These are phyloP conservation scores for Zaprionus capensis DNA, from an alignment of 1,140 invertebrate genomes.

Conservation along the genomic window DNA sequence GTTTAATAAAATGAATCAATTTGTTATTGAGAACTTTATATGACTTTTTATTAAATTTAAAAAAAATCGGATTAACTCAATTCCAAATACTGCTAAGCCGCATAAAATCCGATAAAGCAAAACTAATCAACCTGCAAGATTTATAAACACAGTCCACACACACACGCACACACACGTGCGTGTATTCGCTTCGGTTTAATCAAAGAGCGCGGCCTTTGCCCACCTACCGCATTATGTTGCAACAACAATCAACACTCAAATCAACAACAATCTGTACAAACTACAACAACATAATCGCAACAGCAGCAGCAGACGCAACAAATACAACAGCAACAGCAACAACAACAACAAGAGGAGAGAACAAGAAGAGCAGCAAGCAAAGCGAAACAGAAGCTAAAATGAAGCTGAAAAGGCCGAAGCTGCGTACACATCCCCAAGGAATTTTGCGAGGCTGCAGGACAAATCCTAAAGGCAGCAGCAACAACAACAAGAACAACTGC, in stretches of 20 bases:
- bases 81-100: background rate
- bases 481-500: constrained; percentile 18
- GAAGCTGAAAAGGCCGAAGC: constrained; percentile 21
- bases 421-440: constrained; percentile 78
- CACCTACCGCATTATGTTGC: constrained; percentile 59
- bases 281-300: constrained; percentile 76
- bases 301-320: background rate
- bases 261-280: constrained; percentile 80
- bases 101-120: background rate
- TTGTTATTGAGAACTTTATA: background rate
- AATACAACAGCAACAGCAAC: constrained; percentile 53
- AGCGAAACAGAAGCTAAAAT: constrained; percentile 37
- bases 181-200: constrained; percentile 30
- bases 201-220: constrained; percentile 41
- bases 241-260: constrained; percentile 78
- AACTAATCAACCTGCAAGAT: background rate
- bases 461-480: constrained; percentile 48
- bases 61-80: background rate
- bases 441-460: constrained; percentile 59
- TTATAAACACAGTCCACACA: constrained; percentile 2
- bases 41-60: background rate
- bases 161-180: background rate
- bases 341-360: constrained; percentile 52
- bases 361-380: constrained; percentile 6
- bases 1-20: too few relatives aligned